Base-by-base conservation (phyloP, 2,888 invertebrate species). In the Nephrotoma flavescens region DNA sequence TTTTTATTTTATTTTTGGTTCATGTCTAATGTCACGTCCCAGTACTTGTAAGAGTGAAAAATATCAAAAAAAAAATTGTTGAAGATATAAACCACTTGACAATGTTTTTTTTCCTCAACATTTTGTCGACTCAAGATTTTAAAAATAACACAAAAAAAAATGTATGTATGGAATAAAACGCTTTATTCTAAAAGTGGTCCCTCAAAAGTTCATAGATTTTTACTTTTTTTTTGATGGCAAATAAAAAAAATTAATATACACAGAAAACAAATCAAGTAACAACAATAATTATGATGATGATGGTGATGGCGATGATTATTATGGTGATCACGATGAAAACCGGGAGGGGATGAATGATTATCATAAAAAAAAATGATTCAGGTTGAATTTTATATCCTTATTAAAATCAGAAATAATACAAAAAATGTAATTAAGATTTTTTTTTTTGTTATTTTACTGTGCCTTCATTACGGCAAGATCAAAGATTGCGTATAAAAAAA, bases 21-120 rank as follows among this genome's bases (percentile, higher is more conserved):
- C 44, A 86, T 44, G 44, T 86, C 86, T 86, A 86, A 86, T 86
- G 86, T 86, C 86, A 86, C 86, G 86, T 86, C 57, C 57, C 52
- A 86, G 86, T 86, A 86, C 86, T 86, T 86, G 86, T 86, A 44
- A 41, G 84, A 84, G 84, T 42, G 84, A 42, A 84, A 84, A 84
- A 84, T 31, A 71, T 19, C 6, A 31, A 71, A 71, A 71, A 71
- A 31, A 71, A 71, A 71, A 71, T 31, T 71, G 71, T 84, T 84
- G 15, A 84, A 84, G 42, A 45, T 45, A 31, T 31, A 86, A 86
- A 86, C 86, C 86, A 86, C 86, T 86, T 86, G 86, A 86, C 86
- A 57, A 86, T 86, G 31, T 86, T 86, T 84, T 84, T 84, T n/a
- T 84, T 83, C n/a, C 42, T 42, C 71, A 31, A 11, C n/a, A 42